A percentile compares a stretch with the other conserved stretches of the same genome.
phyloP scores from a whole-genome alignment of 53 echinoderm and acorn worm genomes.

The Echinarachnius parma region DNA sequence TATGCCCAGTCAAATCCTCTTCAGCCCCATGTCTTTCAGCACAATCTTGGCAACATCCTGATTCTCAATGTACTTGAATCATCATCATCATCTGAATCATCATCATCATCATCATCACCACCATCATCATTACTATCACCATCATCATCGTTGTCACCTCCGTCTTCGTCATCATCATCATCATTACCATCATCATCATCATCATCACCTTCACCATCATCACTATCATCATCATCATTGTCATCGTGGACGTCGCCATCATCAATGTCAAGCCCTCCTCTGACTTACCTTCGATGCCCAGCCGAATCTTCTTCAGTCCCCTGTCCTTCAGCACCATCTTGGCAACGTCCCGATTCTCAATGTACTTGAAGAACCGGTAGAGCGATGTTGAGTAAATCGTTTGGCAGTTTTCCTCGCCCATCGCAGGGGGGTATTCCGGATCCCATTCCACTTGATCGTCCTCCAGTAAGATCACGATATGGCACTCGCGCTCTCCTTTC shows the following conservation, averaged over 20 bases:
- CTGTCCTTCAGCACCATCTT: constrained; percentile 94
- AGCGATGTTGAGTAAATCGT: constrained; percentile 87
- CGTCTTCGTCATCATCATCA: too few species aligned
- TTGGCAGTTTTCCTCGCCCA: constrained; percentile 97
- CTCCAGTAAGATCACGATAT: constrained; percentile 86
- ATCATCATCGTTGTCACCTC: too few species aligned
- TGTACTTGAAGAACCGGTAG: constrained; percentile 99
- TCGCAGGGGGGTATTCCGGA: constrained; percentile 90
- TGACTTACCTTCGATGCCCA: constrained; percentile 90
- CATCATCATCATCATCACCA: too few species aligned
- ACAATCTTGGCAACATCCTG: too few species aligned
- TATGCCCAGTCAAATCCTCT: too few species aligned
- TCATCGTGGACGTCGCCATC: not conserved
- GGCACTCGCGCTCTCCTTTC: constrained; percentile 96
- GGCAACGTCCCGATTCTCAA: constrained; percentile 96
- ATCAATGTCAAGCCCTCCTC: not conserved
- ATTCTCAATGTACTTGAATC: too few species aligned
- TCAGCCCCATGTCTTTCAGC: too few species aligned
- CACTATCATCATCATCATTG: not conserved
- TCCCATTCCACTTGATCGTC: constrained; percentile 98
- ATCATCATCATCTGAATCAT: too few species aligned
- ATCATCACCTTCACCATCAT: not conserved
- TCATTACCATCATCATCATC: not conserved
- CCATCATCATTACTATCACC: too few species aligned
- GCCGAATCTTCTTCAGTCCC: constrained; percentile 94